Evolutionary conservation across 2,113 vertebrate genomes (phyloP).

Genomic region (Tupaia chinensis): DNA sequence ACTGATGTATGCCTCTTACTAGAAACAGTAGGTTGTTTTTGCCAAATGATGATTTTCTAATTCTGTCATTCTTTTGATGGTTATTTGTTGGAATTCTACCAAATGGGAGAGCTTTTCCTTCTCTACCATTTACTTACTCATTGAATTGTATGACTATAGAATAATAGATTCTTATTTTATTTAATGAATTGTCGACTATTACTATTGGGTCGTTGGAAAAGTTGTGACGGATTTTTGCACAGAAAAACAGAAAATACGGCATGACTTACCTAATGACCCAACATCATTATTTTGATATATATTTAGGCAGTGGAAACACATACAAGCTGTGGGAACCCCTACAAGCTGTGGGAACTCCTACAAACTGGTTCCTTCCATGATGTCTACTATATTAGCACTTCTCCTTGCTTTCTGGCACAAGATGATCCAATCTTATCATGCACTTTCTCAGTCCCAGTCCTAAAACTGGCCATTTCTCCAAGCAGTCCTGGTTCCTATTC

Average conservation of each 20-base stretch:
- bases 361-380: neutral
- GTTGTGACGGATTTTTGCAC: no score
- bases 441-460: neutral
- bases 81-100: neutral
- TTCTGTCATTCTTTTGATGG: neutral
- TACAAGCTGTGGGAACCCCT: neutral
- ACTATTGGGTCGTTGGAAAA: neutral
- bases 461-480: neutral
- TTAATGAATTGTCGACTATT: neutral
- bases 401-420: neutral
- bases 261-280: no score
- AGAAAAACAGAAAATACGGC: no score
- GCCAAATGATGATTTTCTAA: neutral
- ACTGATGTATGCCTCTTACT: neutral
- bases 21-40: neutral
- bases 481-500: neutral
- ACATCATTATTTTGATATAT: neutral
- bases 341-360: neutral
- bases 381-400: neutral
- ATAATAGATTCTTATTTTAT: neutral
- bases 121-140: neutral
- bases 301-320: neutral
- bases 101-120: neutral
- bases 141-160: neutral
- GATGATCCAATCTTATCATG: neutral